Evolutionary conservation across 2,888 invertebrate genomes (phyloP), one percentile per base, ranked within the genome.

Genomic region (Drosophila mayaguana): DNA sequence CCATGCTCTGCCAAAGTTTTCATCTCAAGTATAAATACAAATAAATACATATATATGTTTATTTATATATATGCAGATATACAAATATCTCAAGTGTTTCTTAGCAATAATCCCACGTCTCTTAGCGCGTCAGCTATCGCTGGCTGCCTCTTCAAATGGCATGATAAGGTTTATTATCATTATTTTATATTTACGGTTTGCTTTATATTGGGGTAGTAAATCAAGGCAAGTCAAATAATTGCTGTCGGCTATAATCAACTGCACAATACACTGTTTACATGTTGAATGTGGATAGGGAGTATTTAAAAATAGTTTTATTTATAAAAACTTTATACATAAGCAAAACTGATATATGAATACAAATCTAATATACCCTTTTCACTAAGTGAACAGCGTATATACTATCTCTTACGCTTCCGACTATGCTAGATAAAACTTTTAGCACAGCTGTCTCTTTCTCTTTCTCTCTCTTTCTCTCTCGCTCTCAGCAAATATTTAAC

Each of bases 141-240:
- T 28, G 20, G 3, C 22, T 56, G n/a, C 28, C 25, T n/a, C 57
- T 51, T 20, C 54, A n/a, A 18, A 28, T 34, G 16, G 36, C 9
- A 0, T 14, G 32, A 50, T 50, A 50, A n/a, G 45, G 3, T 4
- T 28, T 2, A 12, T n/a, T 45, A 32, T 63, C 16, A 48, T 54
- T 48, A 54, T 54, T 43, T 20, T 14, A 20, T 48, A 48, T 50
- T 50, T 50, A 50, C 22, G 5, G 16, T 40, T 55, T 54, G 22
- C 6, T 54, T 54, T 54, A 40, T 40, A 25, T 54, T n/a, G 38
- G 25, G 25, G 0, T 18, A 18, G 12, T 0, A 28, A 55, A 40
- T 25, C 36, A 36, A 46, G 45, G 4, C 5, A 7, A 38, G 40
- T 14, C n/a, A 40, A 40, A 40, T 14, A 40, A 9, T 18, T 14